phyloP scores from a whole-genome alignment of 2,113 vertebrate genomes.

The Arenaria interpres region DNA sequence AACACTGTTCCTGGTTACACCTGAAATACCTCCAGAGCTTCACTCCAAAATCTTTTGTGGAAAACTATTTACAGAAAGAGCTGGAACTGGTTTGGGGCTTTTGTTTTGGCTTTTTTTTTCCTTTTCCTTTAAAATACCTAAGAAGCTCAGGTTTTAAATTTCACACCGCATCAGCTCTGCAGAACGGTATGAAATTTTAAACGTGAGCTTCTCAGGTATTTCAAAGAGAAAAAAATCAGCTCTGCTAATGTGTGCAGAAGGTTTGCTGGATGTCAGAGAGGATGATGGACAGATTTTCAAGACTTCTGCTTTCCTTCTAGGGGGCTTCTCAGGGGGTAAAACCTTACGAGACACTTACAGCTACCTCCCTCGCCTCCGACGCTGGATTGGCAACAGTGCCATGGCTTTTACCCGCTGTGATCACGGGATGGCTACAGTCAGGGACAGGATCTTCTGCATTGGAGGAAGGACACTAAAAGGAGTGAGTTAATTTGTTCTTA shows the following conservation, averaged over 20 bases:
- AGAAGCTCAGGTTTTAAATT: background rate
- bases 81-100: background rate
- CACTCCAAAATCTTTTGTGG: background rate
- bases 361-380: slow-evolving; percentile 47
- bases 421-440: slow-evolving; percentile 55
- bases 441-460: slow-evolving; percentile 61
- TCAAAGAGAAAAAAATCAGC: background rate
- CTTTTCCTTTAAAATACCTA: background rate
- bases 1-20: background rate
- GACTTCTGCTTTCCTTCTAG: background rate
- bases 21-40: background rate
- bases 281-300: background rate
- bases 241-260: background rate
- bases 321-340: slow-evolving; percentile 55
- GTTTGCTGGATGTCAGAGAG: background rate
- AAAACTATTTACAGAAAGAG: background rate
- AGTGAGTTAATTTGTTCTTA: slow-evolving; percentile 20
- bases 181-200: background rate
- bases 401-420: slow-evolving; percentile 57
- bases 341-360: slow-evolving; percentile 47
- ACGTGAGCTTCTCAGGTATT: background rate
- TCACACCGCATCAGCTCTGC: background rate
- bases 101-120: no score
- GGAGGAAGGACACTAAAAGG: slow-evolving; percentile 59
- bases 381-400: slow-evolving; percentile 57